Evolutionary conservation across 2,888 invertebrate genomes (phyloP), one percentile per base, ranked within the genome.

Genomic region (Drosophila infuscata): DNA sequence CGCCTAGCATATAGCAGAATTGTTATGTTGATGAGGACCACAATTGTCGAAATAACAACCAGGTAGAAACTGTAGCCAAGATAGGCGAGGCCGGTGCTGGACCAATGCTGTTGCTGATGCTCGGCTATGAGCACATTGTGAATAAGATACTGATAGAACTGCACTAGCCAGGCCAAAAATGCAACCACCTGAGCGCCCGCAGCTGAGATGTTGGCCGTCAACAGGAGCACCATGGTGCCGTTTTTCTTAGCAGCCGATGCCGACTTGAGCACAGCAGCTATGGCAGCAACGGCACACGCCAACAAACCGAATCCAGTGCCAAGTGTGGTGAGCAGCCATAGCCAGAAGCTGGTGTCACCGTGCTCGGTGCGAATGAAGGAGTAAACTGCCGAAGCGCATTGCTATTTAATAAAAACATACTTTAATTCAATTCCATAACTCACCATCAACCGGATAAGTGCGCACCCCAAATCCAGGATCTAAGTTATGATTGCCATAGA

Each of bases 61-160:
- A 93, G 79, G 73, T 97, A 98, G 93, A 98, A 98, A 7, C 98
- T 98, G 86, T 96, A 96, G 59, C 98, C 98, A 48, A 98, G 94
- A 81, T 96, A 95, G 0, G 98, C 97, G 91, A 96, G 95, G 58
- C 96, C 96, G 79, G 96, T 96, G 0, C 98, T 97, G 35, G 96
- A 95, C 97, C 98, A 98, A 87, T 96, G 95, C 82, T 96, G 96
- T 38, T 96, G 95, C 67, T 95, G 94, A 90, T 98, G 97, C 87
- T 97, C 96, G 57, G 95, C 94, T 0, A 96, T 95, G 93, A 98
- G 94, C 3, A 98, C 97, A 92, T 98, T 98, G 91, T 96, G 94
- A 88, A 96, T 96, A 60, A 98, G 94, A 91, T 96, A 96, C 53
- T 96, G 94, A 92, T 96, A 96, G 94, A 96, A 98, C 93, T 98